Conservation (phyloP, 2,888 invertebrate species). For the Polyploca ridens region DNA sequence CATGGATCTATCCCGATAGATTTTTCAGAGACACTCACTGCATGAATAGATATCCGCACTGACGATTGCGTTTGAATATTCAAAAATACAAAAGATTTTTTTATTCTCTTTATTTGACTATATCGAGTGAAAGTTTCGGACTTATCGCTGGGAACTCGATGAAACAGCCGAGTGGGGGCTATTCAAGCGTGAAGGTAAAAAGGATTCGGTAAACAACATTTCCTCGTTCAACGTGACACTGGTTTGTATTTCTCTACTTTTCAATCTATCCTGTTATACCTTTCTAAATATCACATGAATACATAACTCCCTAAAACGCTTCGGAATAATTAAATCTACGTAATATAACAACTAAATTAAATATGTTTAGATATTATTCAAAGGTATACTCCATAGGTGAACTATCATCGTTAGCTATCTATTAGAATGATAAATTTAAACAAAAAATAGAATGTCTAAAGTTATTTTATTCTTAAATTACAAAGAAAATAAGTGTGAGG, state of each 20-base stretch:
- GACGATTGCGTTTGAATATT: constrained; percentile 24
- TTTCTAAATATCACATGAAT: not conserved
- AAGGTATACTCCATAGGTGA: too few relatives aligned
- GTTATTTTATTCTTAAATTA: too few relatives aligned
- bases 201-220: constrained; percentile 57
- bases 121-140: constrained; percentile 48
- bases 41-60: constrained; percentile 15
- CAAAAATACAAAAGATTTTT: constrained; percentile 41
- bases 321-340: not conserved
- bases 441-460: too few relatives aligned
- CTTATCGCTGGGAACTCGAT: constrained; percentile 50
- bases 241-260: constrained; percentile 27
- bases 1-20: not conserved
- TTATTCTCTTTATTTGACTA: constrained; percentile 44
- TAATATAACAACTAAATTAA: too few relatives aligned
- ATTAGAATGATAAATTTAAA: too few relatives aligned
- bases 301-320: not conserved
- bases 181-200: constrained; percentile 57
- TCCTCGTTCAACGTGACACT: constrained; percentile 38
- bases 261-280: not conserved
- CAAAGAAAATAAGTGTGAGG: too few relatives aligned
- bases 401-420: too few relatives aligned
- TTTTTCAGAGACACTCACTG: not conserved
- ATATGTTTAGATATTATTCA: too few relatives aligned
- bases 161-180: constrained; percentile 52